Conservation (phyloP, 1,140 invertebrate genomes). For the Apis mellifera region Amel_HAv3.1 CM009931.2:5456501-5457000, state of each 20-base stretch:
- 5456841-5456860: not conserved
- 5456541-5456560: not conserved
- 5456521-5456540: not conserved
- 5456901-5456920: conserved; percentile 58
- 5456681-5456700: not conserved
- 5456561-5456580: conserved; percentile 24
- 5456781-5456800: not conserved
- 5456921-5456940: conserved; percentile 38
- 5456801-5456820: conserved; percentile 21
- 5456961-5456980: not conserved
- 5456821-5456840: conserved; percentile 13
- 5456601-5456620: not conserved
- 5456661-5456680: not conserved
- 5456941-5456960: conserved; percentile 33
- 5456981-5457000: too few species aligned
- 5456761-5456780: not conserved
- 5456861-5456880: conserved; percentile 37
- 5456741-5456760: not conserved
- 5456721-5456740: not conserved
- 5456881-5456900: not conserved
- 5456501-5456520: not conserved
- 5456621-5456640: not conserved
- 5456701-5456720: not conserved
- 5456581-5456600: not conserved
- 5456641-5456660: not conserved